Percentiles rank a stretch among this genome's conserved stretches.
phyloP scores from a whole-genome alignment of 2,797 vertebrate species.

The Hydrophis major region DNA sequence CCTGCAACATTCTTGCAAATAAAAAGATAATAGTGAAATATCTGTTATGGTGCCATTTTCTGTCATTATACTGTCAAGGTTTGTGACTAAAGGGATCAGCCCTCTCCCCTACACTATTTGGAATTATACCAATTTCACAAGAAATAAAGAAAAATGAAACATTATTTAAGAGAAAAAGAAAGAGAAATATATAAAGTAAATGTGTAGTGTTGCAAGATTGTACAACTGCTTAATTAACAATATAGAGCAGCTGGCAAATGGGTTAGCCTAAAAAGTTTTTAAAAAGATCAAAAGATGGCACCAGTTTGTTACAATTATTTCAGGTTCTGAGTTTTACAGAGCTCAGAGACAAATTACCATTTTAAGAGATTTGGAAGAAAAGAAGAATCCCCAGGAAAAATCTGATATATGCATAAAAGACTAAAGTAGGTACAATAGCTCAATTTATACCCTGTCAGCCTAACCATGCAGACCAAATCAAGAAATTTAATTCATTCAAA shows the following conservation, averaged over 20 bases:
- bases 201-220: not conserved
- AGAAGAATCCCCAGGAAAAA: not conserved
- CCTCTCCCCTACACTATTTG: not conserved
- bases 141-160: not conserved
- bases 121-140: not conserved
- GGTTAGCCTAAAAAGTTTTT: not conserved
- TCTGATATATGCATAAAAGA: not conserved
- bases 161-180: not conserved
- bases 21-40: not conserved
- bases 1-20: not conserved
- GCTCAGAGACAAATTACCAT: not conserved
- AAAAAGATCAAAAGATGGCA: not conserved
- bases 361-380: not conserved
- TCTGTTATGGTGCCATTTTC: not conserved
- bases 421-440: not conserved
- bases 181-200: not conserved
- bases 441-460: not conserved
- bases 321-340: not conserved
- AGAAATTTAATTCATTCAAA: not conserved
- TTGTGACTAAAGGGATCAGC: not conserved
- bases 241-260: not conserved
- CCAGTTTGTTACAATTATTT: not conserved
- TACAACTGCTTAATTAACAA: not conserved
- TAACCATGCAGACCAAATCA: not conserved
- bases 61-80: not conserved